Evolutionary conservation across 2,797 vertebrate species (phyloP), one percentile per base, ranked within the genome.

Genomic region (Amblyraja radiata): DNA sequence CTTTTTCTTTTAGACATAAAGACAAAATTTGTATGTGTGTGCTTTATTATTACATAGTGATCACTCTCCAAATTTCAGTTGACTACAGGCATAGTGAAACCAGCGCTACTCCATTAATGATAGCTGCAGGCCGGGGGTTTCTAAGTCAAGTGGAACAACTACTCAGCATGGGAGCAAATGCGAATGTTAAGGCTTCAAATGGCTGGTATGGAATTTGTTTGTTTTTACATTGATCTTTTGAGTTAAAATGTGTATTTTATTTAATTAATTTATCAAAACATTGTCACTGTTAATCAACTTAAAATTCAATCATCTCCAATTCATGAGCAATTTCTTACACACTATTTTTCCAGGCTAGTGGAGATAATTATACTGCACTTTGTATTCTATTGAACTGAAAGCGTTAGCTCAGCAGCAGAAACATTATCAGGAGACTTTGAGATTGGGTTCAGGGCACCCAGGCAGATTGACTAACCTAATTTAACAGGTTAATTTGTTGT

Each of bases 41-140:
- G 39, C 39, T 39, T 39, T 39, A 39, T 39, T 39, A 92, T 54
- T 46, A 54, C 21, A 36, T 36, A 88, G 18, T 21, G 36, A 88
- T 23, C 63, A 36, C 71, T 58, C 28, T 74, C 36, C 23, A 46
- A 77, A 83, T 65, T 54, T 28, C 86, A 99, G 98, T 99, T 95
- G 98, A 99, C 95, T 98, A 98, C 93, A 97, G 96, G 68, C 99
- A 99, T 95, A 99, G 98, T 93, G 97, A 98, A 94, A 98, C 97
- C 1, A 98, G 97, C 6, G 97, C 94, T 0, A 98, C 98, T 1
- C 94, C 98, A n/a, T 95, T 99, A 94, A 99, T 99, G 98, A 97
- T 97, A 94, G 97, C 98, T 90, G 96, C 98, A 79, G 98, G 97
- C 68, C 96, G 97, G 94, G 98, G 98, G 6, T 98, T 99, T 94